Conservation (phyloP, 2,888 invertebrate genomes). For the Didymodactylos carnosus region DNA sequence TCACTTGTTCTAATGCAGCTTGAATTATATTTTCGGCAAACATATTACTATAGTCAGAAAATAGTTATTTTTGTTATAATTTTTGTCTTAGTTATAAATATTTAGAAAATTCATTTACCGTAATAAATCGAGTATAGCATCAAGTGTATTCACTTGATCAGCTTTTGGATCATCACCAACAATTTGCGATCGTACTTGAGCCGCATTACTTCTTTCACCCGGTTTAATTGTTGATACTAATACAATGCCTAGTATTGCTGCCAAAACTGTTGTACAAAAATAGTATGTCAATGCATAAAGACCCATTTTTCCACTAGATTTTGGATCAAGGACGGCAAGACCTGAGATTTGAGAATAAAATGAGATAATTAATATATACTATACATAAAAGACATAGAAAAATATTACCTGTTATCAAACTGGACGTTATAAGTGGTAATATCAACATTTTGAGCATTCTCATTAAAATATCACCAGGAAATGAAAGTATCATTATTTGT, state of each 20-base stretch:
- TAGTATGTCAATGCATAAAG: constrained; percentile 45
- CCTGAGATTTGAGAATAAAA: too few relatives aligned
- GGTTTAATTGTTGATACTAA: constrained; percentile 9
- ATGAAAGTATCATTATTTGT: constrained; percentile 43
- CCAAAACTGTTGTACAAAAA: constrained; percentile 45
- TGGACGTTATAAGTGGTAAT: constrained; percentile 47
- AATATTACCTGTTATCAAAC: constrained; percentile 43
- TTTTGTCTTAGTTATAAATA: background rate
- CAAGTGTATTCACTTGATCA: constrained; percentile 17
- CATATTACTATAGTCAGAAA: constrained; percentile 38
- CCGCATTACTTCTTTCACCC: background rate
- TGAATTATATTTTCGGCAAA: constrained; percentile 45
- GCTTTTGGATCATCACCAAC: background rate
- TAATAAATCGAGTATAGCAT: constrained; percentile 15
- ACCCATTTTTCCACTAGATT: constrained; percentile 46
- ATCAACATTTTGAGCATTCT: constrained; percentile 50
- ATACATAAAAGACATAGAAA: background rate
- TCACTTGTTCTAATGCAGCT: constrained; percentile 41
- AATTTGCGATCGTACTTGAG: background rate
- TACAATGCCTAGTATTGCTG: constrained; percentile 36
- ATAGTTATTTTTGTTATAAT: background rate
- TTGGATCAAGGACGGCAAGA: constrained; percentile 46
- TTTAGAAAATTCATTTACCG: background rate
- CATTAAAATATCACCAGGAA: constrained; percentile 51
- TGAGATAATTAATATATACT: background rate